Evolutionary conservation across 2,888 invertebrate genomes (phyloP).

Genomic region (Cephus pulcher): DNA sequence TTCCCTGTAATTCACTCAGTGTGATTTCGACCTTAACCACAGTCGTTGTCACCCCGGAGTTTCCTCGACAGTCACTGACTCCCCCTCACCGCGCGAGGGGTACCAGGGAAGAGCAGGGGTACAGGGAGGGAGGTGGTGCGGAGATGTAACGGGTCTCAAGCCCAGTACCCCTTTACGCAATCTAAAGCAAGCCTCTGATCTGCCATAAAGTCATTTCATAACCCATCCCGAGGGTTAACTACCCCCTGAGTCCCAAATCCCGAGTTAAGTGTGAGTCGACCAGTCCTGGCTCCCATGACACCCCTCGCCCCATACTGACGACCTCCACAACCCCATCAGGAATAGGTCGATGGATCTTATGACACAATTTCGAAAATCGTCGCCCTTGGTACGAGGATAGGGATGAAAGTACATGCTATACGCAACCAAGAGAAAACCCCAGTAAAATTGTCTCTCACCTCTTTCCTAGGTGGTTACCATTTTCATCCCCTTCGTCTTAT

Average conservation of each 20-base stretch:
- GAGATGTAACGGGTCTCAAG: conserved; percentile 23
- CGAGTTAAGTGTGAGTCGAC: conserved; percentile 50
- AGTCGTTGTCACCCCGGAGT: conserved; percentile 1
- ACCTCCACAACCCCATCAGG: conserved; percentile 7
- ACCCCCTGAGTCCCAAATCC: conserved; percentile 55
- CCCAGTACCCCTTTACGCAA: conserved; percentile 50
- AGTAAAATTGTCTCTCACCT: no score
- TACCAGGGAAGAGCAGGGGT: no score
- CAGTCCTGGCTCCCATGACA: conserved; percentile 36
- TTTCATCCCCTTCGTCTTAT: no score
- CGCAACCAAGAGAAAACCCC: no score
- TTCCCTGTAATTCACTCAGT: no score
- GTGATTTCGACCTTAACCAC: background rate
- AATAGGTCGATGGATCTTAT: no score
- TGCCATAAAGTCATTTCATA: conserved; percentile 66
- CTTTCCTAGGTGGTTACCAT: no score
- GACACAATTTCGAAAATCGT: no score
- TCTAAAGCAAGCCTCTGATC: conserved; percentile 64
- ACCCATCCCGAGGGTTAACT: conserved; percentile 62
- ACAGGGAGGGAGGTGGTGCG: no score
- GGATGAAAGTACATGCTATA: no score
- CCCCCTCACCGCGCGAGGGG: background rate
- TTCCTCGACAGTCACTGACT: background rate
- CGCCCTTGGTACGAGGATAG: no score
- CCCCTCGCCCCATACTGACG: conserved; percentile 4